Evolutionary conservation across 2,797 vertebrate species (phyloP), one percentile per base, ranked within the genome.

Genomic region (Argentina silus): DNA sequence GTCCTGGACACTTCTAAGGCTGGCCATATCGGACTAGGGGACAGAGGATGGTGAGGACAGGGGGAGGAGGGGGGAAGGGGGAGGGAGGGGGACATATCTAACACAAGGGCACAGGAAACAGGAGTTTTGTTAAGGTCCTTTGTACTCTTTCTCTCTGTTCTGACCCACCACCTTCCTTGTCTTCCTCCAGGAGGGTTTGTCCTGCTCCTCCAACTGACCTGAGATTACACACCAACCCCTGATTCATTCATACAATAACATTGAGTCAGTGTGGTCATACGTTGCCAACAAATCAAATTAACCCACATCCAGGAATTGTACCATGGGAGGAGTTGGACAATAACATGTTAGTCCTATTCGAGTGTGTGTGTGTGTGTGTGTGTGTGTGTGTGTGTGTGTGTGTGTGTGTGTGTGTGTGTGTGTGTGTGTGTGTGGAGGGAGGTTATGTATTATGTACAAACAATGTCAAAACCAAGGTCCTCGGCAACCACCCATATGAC

Each of bases 91-190:
- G 8, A 36, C 27, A 56, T 61, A 60, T 61, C 65, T 67, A 48
- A 14, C 68, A 70, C 56, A 70, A 61, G 57, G 69, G 15, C 69
- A 50, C 69, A 70, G 69, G 69, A 61, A 70, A 69, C 55, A 27
- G 57, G n/a, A n/a, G 65, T 27, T 70, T 36, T 61, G 56, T 27
- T 48, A 11, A 27, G 45, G 44, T 57, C 19, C 36, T 59, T 70
- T 70, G 69, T 48, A 60, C 23, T 70, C 27, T 50, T 70, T 36
- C 27, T 50, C 61, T 36, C 56, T 70, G 43, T 47, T 61, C 45
- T 44, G n/a, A 60, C 69, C 45, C 12, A 59, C 43, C 57, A 23
- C 50, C 51, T 55, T 17, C 51, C 50, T 55, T 27, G 43, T 42
- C 44, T 70, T 61, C 57, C 56, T 61, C 45, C 14, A 48, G 68